Conservation (phyloP, 2,113 vertebrate genomes). For the Penelope pileata region DNA sequence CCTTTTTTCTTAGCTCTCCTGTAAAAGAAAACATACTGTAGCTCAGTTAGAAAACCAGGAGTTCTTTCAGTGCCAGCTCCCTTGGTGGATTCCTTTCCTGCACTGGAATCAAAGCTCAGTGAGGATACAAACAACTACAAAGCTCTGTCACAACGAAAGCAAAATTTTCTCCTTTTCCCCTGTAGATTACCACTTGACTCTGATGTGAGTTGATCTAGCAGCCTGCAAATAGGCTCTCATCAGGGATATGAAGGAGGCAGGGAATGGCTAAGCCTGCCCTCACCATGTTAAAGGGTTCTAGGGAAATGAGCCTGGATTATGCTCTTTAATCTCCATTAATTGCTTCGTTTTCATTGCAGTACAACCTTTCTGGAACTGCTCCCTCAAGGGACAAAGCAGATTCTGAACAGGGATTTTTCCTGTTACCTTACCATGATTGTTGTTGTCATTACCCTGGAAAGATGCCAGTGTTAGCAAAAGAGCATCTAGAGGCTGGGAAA, state of each 20-base stretch:
- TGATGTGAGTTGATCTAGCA: not conserved
- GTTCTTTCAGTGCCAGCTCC: not conserved
- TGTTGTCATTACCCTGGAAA: not conserved
- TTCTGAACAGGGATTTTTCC: not conserved
- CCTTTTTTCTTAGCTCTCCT: not conserved
- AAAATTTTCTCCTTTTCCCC: not conserved
- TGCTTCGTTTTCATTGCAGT: not conserved
- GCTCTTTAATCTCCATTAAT: not conserved
- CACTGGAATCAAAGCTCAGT: not conserved
- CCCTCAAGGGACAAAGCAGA: not conserved
- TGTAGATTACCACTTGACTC: not conserved
- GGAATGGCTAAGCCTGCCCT: not conserved
- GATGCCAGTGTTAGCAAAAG: not conserved
- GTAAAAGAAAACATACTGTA: not conserved
- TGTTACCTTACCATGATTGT: not conserved
- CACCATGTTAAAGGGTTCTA: not conserved
- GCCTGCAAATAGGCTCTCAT: not conserved
- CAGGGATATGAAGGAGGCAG: not conserved
- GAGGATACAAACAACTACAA: constrained; percentile 24
- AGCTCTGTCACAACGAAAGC: not conserved
- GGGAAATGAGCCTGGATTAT: constrained; percentile 9
- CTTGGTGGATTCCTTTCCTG: not conserved
- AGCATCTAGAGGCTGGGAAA: not conserved
- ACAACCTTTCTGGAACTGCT: not conserved
- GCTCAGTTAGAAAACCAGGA: constrained; percentile 11